Evolutionary conservation across 2,888 invertebrate species (phyloP).

Genomic region (Asteroscopus sphinx): DNA sequence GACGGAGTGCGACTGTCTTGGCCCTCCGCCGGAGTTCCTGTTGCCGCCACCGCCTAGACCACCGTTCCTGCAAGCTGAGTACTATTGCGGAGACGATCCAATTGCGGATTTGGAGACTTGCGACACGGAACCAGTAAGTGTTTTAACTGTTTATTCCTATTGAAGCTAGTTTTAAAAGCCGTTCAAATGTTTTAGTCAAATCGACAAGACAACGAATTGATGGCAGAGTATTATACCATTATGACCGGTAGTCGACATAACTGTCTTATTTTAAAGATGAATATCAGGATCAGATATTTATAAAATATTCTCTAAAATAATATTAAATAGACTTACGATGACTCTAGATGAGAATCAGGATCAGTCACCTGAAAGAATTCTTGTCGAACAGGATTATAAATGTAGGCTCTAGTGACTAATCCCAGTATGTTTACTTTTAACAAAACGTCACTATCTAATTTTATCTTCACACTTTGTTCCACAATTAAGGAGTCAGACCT

Average conservation of each 20-base stretch:
- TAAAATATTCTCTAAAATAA: too few species aligned
- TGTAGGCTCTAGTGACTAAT: background rate
- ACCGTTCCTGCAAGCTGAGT: conserved; percentile 92
- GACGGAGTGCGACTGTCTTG: conserved; percentile 94
- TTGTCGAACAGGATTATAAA: too few species aligned
- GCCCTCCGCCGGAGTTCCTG: conserved; percentile 93
- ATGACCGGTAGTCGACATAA: too few species aligned
- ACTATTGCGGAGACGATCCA: conserved; percentile 93
- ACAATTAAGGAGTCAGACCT: conserved; percentile 49
- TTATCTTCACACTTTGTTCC: conserved; percentile 59
- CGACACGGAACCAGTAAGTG: conserved; percentile 94
- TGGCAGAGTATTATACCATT: too few species aligned
- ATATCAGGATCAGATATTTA: too few species aligned
- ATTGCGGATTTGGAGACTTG: conserved; percentile 93
- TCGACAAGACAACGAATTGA: too few species aligned
- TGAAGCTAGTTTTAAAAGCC: background rate
- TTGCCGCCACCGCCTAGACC: conserved; percentile 94
- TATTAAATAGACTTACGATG: too few species aligned
- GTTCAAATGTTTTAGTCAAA: too few species aligned
- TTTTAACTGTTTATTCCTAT: conserved; percentile 1
- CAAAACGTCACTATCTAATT: conserved; percentile 27
- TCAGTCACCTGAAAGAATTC: too few species aligned
- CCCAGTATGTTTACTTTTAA: background rate
- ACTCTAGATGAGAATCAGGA: too few species aligned
- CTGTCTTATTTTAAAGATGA: too few species aligned